phyloP scores from a whole-genome alignment of 2,797 vertebrate genomes.

The Helostoma temminkii region DNA sequence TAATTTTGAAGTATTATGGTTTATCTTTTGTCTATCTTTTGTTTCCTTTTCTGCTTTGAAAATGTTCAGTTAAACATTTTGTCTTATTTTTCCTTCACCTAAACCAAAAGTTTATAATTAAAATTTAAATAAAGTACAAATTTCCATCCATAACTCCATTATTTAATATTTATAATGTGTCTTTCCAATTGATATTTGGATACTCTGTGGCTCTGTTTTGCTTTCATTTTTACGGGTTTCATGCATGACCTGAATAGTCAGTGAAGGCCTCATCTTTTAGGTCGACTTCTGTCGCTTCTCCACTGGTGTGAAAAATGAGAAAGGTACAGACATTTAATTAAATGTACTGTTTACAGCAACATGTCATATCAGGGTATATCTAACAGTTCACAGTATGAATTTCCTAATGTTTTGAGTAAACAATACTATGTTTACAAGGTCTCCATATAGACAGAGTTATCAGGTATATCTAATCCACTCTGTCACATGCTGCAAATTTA shows the following conservation, averaged over 20 bases:
- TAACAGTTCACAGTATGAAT: constrained; percentile 11
- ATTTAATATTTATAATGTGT: neutral
- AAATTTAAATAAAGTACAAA: neutral
- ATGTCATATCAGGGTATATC: neutral
- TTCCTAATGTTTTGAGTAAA: neutral
- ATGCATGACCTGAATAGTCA: neutral
- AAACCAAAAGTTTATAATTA: neutral
- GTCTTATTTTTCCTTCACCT: neutral
- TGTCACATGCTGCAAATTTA: constrained; percentile 3
- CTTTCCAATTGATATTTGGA: no score
- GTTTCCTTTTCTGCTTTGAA: no score
- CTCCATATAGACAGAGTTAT: neutral
- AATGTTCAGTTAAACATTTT: no score
- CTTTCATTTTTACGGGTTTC: neutral
- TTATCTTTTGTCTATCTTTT: no score
- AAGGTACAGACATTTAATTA: no score
- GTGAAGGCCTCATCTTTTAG: neutral
- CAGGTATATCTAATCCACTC: constrained; percentile 5
- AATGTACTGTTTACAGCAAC: no score
- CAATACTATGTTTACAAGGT: neutral
- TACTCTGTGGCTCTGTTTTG: no score
- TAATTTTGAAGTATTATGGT: neutral
- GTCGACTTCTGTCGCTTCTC: neutral
- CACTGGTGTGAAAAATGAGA: no score
- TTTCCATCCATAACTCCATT: no score